These are phyloP conservation scores for Pteria penguin DNA, from an alignment of 2,888 invertebrate species.

Conservation along the genomic window DNA sequence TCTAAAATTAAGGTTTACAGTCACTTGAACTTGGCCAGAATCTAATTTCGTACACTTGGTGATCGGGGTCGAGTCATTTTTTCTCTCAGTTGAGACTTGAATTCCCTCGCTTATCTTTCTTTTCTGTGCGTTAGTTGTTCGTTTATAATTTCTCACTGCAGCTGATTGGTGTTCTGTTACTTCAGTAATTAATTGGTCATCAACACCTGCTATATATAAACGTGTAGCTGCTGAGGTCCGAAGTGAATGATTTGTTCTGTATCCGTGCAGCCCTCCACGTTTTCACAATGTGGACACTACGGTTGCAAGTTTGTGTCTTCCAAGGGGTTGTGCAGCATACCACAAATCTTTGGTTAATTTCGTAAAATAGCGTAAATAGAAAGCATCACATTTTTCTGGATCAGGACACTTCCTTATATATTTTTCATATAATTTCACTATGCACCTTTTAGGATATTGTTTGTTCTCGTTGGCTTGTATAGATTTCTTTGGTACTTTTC, in stretches of 20 bases:
- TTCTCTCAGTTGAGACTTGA: no score
- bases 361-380: conserved; percentile 17
- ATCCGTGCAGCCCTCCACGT: conserved; percentile 13
- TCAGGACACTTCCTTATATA: neutral
- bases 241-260: conserved; percentile 27
- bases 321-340: conserved; percentile 5
- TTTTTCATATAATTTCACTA: conserved; percentile 1
- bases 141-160: conserved; percentile 19
- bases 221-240: conserved; percentile 21
- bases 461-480: neutral
- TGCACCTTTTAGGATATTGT: neutral
- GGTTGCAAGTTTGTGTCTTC: conserved; percentile 9
- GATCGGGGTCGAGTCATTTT: no score
- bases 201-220: conserved; percentile 21
- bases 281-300: conserved; percentile 20
- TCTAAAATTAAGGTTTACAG: no score
- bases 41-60: no score
- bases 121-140: conserved; percentile 12
- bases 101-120: conserved; percentile 6
- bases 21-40: no score
- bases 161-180: conserved; percentile 1
- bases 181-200: neutral
- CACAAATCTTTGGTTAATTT: neutral
- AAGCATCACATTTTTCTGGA: conserved; percentile 1
- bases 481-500: neutral